These are phyloP conservation scores for Capreolus pygargus DNA, from an alignment of 2,113 vertebrate species.

Conservation along the genomic window DNA sequence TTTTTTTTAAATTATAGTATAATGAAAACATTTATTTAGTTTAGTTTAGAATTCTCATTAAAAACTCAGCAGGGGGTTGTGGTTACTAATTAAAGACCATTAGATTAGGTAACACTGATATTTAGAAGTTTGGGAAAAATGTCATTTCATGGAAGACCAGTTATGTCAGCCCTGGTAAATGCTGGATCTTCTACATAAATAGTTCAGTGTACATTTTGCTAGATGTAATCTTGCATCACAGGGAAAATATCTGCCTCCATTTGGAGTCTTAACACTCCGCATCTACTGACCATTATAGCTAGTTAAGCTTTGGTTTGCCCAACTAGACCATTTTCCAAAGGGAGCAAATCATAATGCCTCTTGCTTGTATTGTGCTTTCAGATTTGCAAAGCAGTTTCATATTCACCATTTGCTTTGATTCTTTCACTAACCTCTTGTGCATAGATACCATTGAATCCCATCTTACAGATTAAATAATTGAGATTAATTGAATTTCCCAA, in stretches of 20 bases:
- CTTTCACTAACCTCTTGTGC: neutral
- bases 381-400: neutral
- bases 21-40: constrained; percentile 49
- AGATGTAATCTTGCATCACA: neutral
- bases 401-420: neutral
- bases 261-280: neutral
- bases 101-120: constrained; percentile 21
- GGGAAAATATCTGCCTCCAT: neutral
- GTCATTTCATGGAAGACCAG: neutral
- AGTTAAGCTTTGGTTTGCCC: neutral
- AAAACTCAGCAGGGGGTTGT: constrained; percentile 26
- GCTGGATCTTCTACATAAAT: neutral
- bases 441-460: neutral
- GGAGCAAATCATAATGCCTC: neutral
- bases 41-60: constrained; percentile 50
- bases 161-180: neutral
- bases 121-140: neutral
- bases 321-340: neutral
- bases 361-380: neutral
- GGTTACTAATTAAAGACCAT: constrained; percentile 42
- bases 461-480: constrained; percentile 4
- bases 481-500: neutral
- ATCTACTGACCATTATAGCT: neutral
- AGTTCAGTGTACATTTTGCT: neutral
- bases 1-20: neutral